A percentile compares a stretch with the other conserved stretches of the same genome.
phyloP scores from a whole-genome alignment of 1,140 invertebrate genomes.

The Fopius arisanus region DNA sequence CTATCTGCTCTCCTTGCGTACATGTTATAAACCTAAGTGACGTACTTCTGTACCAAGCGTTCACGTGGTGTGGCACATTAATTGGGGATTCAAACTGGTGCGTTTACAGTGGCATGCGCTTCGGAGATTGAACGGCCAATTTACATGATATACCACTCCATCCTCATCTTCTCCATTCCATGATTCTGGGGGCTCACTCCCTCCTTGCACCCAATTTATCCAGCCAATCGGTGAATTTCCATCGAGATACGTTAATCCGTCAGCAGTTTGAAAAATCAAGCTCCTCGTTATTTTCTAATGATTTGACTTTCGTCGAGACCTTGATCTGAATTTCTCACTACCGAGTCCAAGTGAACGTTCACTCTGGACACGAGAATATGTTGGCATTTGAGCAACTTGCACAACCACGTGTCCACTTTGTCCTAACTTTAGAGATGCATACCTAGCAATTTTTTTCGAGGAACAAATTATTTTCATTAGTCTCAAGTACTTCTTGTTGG shows the following conservation, averaged over 20 bases:
- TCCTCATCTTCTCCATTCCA: constrained; percentile 4
- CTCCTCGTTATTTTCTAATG: constrained; percentile 1
- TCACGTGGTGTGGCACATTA: constrained; percentile 12
- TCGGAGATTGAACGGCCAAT: constrained; percentile 23
- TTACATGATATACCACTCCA: constrained; percentile 25
- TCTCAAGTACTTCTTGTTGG: constrained; percentile 28
- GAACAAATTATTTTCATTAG: background rate
- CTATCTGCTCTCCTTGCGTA: background rate
- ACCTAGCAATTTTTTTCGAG: constrained; percentile 33
- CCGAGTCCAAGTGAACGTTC: background rate
- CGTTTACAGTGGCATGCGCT: constrained; percentile 9
- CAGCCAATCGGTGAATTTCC: constrained; percentile 7
- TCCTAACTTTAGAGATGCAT: constrained; percentile 62
- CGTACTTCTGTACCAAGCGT: background rate
- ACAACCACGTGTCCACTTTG: constrained; percentile 19
- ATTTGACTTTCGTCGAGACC: constrained; percentile 14
- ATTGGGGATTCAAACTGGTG: constrained; percentile 21
- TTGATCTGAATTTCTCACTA: constrained; percentile 21
- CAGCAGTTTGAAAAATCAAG: background rate
- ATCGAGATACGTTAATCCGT: constrained; percentile 3
- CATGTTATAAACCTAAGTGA: background rate
- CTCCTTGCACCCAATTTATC: background rate
- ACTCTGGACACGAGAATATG: constrained; percentile 15
- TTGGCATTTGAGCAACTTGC: constrained; percentile 18
- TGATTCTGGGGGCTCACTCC: background rate